Evolutionary conservation across 2,113 vertebrate species (phyloP).

Genomic region (Natator depressus): DNA sequence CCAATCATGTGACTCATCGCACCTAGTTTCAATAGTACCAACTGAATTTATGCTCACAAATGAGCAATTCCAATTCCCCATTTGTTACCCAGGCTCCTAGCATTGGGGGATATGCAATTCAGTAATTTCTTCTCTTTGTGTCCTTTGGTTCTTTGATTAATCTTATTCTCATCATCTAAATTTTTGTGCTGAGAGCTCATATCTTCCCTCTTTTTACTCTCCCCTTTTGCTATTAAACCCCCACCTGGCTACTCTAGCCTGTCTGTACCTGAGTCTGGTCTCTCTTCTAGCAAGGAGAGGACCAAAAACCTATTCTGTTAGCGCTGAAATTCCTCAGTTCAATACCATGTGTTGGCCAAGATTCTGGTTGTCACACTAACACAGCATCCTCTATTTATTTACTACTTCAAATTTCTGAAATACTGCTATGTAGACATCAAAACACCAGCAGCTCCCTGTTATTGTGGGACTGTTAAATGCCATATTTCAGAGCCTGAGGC

Average conservation of each 20-base stretch:
- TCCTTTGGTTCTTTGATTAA: background rate
- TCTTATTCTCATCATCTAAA: background rate
- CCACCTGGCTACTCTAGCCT: background rate
- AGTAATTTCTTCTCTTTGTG: background rate
- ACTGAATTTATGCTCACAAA: background rate
- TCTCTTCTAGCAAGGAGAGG: background rate
- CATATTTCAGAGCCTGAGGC: fast-evolving
- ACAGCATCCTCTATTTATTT: background rate
- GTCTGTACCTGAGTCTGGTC: background rate
- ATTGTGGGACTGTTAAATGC: fast-evolving
- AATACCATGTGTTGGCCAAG: background rate
- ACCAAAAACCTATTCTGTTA: background rate
- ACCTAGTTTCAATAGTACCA: background rate
- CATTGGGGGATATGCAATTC: background rate
- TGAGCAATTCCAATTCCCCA: background rate
- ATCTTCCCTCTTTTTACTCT: background rate
- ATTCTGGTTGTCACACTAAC: background rate
- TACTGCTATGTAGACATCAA: fast-evolving
- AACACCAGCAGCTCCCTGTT: fast-evolving
- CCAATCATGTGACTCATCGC: background rate
- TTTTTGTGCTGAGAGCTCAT: background rate
- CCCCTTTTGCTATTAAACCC: background rate
- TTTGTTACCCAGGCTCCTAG: background rate
- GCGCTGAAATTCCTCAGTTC: background rate
- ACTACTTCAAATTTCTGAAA: background rate